A percentile compares a stretch with the other conserved stretches of the same genome.
Evolutionary conservation across 64 coral and sea anemone species (phyloP).

Genomic region (Stylophora pistillata): DNA sequence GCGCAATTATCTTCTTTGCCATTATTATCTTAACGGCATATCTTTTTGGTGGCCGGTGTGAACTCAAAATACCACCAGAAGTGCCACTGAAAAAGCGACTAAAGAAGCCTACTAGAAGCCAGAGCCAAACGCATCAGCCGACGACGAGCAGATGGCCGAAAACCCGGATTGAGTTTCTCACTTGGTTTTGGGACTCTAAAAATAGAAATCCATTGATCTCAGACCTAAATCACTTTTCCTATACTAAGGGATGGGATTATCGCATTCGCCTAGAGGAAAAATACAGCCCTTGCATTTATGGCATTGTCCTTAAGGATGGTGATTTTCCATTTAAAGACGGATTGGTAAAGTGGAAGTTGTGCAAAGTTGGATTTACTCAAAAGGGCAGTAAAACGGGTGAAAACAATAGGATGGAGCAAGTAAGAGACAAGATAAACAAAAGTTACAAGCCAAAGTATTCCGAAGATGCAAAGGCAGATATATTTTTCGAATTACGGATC

Average conservation of each 20-base stretch:
- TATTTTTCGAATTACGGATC: constrained; percentile 3
- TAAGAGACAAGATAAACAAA: background rate
- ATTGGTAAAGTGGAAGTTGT: background rate
- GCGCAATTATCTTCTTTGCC: no score
- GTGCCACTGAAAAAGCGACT: no score
- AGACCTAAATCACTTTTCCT: constrained; percentile 4
- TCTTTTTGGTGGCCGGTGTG: no score
- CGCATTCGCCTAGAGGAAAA: constrained; percentile 41
- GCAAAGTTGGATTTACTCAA: constrained; percentile 41
- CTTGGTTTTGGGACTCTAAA: constrained; percentile 1
- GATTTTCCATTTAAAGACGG: background rate
- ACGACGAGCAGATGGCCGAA: background rate
- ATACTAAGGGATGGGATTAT: background rate
- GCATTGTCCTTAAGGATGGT: constrained; percentile 10
- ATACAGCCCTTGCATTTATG: background rate
- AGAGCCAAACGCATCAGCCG: background rate
- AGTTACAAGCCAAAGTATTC: background rate
- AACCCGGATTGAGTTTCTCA: background rate
- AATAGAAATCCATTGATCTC: constrained; percentile 1
- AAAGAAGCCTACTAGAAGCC: no score
- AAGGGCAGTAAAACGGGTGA: background rate
- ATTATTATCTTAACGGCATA: no score
- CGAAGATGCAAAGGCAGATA: background rate
- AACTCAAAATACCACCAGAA: no score
- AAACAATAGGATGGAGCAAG: constrained; percentile 7